Conservation (phyloP, 1,140 invertebrate genomes). For the Choristoneura fumiferana region DNA sequence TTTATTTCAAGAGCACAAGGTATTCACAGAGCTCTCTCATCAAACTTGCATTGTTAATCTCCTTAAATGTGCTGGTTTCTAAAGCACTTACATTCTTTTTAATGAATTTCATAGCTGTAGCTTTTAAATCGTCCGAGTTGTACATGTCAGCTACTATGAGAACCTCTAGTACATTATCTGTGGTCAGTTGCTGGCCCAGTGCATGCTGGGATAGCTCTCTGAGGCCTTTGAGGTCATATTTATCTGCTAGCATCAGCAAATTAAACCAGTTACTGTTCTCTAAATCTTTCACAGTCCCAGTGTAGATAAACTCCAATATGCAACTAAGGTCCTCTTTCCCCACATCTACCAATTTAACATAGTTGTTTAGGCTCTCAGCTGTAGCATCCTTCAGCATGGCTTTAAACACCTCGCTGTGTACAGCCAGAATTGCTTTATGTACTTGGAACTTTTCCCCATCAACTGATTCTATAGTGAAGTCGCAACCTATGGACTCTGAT, state of each 20-base stretch:
- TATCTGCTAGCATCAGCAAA: conserved; percentile 57
- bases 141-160: conserved; percentile 56
- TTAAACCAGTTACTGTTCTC: conserved; percentile 50
- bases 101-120: conserved; percentile 53
- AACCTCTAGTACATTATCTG: conserved; percentile 58
- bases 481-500: conserved; percentile 51
- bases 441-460: conserved; percentile 60
- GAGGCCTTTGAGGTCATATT: conserved; percentile 53
- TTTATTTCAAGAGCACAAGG: conserved; percentile 28
- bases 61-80: conserved; percentile 48
- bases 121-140: conserved; percentile 52
- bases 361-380: conserved; percentile 58
- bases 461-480: conserved; percentile 61
- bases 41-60: conserved; percentile 55
- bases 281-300: conserved; percentile 55
- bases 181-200: conserved; percentile 39
- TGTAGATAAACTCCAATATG: conserved; percentile 63
- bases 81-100: conserved; percentile 47
- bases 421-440: conserved; percentile 52
- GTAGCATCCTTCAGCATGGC: conserved; percentile 70
- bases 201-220: conserved; percentile 50
- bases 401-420: conserved; percentile 65
- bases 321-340: conserved; percentile 48
- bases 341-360: conserved; percentile 60
- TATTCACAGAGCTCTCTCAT: conserved; percentile 55